Evolutionary conservation across 1,140 invertebrate genomes (phyloP).

Genomic region (Parapsyche elsis): DNA sequence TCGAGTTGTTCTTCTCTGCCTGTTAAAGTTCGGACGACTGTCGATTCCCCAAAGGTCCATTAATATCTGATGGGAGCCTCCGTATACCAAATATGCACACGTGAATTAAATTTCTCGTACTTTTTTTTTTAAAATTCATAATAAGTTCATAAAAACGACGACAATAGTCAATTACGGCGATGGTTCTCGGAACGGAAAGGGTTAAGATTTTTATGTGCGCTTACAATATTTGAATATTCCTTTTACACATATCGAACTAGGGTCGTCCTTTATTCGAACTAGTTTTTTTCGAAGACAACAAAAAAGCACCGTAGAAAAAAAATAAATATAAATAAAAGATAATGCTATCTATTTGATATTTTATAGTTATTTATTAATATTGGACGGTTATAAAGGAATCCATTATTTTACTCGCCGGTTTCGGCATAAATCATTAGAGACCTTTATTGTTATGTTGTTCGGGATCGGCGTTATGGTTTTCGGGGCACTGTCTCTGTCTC

Average conservation of each 20-base stretch:
- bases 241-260: no score
- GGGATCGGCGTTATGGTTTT: conserved; percentile 30
- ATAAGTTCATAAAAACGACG: no score
- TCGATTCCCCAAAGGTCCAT: neutral
- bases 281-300: neutral
- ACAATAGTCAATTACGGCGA: no score
- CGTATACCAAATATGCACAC: neutral
- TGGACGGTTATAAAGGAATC: conserved; percentile 31
- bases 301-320: neutral
- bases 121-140: no score
- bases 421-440: conserved; percentile 41
- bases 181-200: no score
- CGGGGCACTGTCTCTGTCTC: neutral
- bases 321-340: neutral
- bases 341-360: neutral
- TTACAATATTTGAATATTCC: no score
- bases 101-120: no score
- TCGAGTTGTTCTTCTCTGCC: conserved; percentile 23
- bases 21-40: conserved; percentile 3
- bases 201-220: no score
- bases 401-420: conserved; percentile 33
- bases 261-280: no score
- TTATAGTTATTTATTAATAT: conserved; percentile 39
- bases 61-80: neutral
- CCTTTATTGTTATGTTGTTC: conserved; percentile 39